These are phyloP conservation scores for Porites australiensis DNA, from an alignment of 64 coral and sea anemone species.

Conservation along the genomic window DNA sequence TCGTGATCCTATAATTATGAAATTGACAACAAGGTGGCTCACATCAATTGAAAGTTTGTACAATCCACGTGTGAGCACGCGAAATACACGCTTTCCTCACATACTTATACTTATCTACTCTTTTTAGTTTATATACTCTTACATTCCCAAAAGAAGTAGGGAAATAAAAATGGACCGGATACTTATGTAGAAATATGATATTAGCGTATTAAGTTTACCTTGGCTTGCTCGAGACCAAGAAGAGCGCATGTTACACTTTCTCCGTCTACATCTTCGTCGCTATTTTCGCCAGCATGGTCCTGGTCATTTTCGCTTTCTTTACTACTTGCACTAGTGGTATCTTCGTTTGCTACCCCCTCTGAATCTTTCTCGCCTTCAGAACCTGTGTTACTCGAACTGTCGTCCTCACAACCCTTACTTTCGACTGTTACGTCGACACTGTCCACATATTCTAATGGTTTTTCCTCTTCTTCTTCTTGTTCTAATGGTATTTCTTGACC, in stretches of 20 bases:
- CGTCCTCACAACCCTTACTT: background rate
- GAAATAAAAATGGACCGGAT: background rate
- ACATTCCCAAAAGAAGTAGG: too few relatives aligned
- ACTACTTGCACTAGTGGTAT: background rate
- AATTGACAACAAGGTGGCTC: too few relatives aligned
- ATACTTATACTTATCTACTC: too few relatives aligned
- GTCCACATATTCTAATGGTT: background rate
- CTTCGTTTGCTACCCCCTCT: background rate
- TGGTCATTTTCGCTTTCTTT: background rate
- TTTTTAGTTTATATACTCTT: too few relatives aligned
- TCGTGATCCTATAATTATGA: too few relatives aligned
- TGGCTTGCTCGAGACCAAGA: slow-evolving; percentile 36
- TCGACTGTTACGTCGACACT: slow-evolving; percentile 35
- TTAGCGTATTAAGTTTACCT: background rate
- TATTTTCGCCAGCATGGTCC: background rate
- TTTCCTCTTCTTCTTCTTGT: background rate
- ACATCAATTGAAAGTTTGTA: too few relatives aligned
- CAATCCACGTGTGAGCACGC: too few relatives aligned
- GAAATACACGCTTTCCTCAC: too few relatives aligned
- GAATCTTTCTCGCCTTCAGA: background rate
- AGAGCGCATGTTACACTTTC: slow-evolving; percentile 19
- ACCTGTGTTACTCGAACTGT: background rate
- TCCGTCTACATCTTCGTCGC: background rate
- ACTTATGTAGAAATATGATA: background rate
- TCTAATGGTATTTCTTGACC: background rate